Conservation (phyloP, 2,888 invertebrate genomes). For the Sinopyrophorus schimmeli region DNA sequence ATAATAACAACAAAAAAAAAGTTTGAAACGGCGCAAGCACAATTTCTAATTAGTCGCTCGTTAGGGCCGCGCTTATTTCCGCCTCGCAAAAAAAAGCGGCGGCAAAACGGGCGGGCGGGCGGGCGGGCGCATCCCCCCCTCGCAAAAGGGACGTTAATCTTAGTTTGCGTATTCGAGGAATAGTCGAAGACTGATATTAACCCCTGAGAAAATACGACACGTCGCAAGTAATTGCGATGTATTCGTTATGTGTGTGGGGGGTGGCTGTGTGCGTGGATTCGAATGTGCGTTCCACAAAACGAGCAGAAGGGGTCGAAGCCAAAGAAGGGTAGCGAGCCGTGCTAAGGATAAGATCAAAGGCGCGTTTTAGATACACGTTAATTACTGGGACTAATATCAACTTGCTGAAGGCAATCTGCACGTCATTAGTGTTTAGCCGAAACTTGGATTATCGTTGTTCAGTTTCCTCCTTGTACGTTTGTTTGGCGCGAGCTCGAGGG, state of each 20-base stretch:
- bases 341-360: slow-evolving; percentile 34
- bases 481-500: slow-evolving; percentile 1
- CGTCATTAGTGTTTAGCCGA: slow-evolving; percentile 47
- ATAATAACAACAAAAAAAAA: too few relatives aligned
- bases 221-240: slow-evolving; percentile 9
- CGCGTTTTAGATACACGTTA: slow-evolving; percentile 43
- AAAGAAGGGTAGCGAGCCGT: slow-evolving; percentile 25
- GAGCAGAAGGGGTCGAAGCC: too few relatives aligned
- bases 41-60: too few relatives aligned
- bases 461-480: slow-evolving; percentile 10
- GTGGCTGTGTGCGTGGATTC: slow-evolving; percentile 8
- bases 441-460: slow-evolving; percentile 40
- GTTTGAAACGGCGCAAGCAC: too few relatives aligned
- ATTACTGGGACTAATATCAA: slow-evolving; percentile 47
- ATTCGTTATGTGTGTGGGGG: slow-evolving; percentile 6
- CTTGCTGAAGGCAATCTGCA: slow-evolving; percentile 47
- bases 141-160: too few relatives aligned
- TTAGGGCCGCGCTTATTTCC: too few relatives aligned
- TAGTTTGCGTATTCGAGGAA: too few relatives aligned
- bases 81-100: too few relatives aligned
- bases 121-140: too few relatives aligned
- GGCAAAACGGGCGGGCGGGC: too few relatives aligned
- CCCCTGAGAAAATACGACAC: slow-evolving; percentile 3
- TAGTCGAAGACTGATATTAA: too few relatives aligned
- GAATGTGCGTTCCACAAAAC: too few relatives aligned